Evolutionary conservation across 2,888 invertebrate species (phyloP).

Genomic region (Drosophila diplacantha): DNA sequence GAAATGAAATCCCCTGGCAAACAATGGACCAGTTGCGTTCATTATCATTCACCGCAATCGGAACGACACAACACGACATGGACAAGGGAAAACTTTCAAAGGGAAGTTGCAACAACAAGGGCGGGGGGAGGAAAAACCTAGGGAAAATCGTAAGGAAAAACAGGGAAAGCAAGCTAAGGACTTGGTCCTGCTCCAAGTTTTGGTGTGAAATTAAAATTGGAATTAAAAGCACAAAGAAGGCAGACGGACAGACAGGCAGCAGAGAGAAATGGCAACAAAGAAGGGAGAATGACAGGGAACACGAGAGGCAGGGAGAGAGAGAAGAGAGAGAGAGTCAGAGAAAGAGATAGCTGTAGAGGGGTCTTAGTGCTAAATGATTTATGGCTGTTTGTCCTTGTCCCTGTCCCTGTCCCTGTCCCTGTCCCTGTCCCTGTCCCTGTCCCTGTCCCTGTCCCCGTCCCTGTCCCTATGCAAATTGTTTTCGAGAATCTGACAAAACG

Average conservation of each 20-base stretch:
- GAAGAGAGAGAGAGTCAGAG: neutral
- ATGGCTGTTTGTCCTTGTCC: slow-evolving; percentile 29
- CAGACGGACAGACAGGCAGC: slow-evolving; percentile 2
- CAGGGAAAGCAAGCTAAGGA: slow-evolving; percentile 1
- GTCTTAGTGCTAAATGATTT: slow-evolving; percentile 46
- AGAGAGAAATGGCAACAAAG: slow-evolving; percentile 9
- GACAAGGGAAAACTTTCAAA: slow-evolving; percentile 47
- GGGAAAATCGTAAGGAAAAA: slow-evolving; percentile 1
- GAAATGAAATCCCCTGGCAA: slow-evolving; percentile 47
- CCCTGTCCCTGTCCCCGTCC: neutral
- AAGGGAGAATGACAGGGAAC: neutral
- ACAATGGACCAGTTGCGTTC: slow-evolving; percentile 51
- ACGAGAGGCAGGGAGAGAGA: no score
- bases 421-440: slow-evolving; percentile 17
- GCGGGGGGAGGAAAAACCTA: slow-evolving; percentile 20
- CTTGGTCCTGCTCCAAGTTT: slow-evolving; percentile 46
- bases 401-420: neutral
- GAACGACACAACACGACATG: slow-evolving; percentile 42
- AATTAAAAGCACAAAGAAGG: slow-evolving; percentile 58
- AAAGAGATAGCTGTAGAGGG: slow-evolving; percentile 1
- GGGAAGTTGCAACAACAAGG: slow-evolving; percentile 35
- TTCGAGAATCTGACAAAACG: slow-evolving; percentile 26
- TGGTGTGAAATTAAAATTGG: slow-evolving; percentile 62
- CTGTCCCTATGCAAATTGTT: slow-evolving; percentile 40
- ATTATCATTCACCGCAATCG: slow-evolving; percentile 60